These are phyloP conservation scores for Eulemur rubriventer DNA, from an alignment of 2,797 vertebrate species.

Conservation along the genomic window DNA sequence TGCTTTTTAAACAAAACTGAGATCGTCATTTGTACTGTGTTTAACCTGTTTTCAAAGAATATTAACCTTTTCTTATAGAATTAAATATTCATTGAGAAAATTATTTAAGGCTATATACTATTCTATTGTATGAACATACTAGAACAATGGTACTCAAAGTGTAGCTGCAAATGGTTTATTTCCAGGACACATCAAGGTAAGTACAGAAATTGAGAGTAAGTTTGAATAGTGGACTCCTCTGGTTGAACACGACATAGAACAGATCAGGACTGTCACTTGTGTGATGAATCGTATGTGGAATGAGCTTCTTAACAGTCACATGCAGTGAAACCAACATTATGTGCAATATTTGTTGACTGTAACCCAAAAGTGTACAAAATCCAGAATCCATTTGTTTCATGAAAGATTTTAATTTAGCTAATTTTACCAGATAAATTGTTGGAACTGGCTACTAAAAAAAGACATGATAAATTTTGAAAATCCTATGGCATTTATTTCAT, in stretches of 20 bases:
- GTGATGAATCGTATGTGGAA: neutral
- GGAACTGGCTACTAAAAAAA: neutral
- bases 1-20: neutral
- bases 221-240: neutral
- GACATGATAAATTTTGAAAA: neutral
- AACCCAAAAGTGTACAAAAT: neutral
- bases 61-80: neutral
- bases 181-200: neutral
- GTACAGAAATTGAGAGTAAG: neutral
- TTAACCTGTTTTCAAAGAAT: neutral
- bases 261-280: neutral
- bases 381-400: neutral
- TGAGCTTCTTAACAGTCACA: neutral
- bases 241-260: neutral
- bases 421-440: neutral
- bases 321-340: neutral
- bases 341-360: neutral
- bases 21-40: neutral
- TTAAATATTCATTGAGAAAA: slow-evolving; percentile 40
- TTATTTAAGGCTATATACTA: neutral
- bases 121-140: neutral
- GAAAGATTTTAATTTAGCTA: neutral
- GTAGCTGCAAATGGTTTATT: neutral
- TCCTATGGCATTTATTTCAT: neutral
- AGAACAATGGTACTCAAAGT: neutral